Evolutionary conservation across 2,888 invertebrate species (phyloP), one percentile per base, ranked within the genome.

Genomic region (Polietes domitor): DNA sequence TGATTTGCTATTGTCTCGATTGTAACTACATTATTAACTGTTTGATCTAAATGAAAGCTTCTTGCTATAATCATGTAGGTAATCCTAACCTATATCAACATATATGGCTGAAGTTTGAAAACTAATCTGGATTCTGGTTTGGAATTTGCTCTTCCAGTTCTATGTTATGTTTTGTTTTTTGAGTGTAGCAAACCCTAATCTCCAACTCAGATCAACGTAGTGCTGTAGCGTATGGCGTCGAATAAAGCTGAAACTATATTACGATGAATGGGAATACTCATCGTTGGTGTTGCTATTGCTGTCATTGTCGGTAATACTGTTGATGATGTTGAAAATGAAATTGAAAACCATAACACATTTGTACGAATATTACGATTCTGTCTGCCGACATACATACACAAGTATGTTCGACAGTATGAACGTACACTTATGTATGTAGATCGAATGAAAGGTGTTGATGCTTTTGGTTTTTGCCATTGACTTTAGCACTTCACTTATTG

Each of bases 401-500:
- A 3, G n/a, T 47, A 47, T 12, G 26, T 58, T 61, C 17, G 6
- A 19, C 41, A 21, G 61, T 32, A 58, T 28, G 65, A 65, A 17
- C n/a, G 65, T 65, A 15, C 37, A 65, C 12, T 37, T 21, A 12
- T n/a, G n/a, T n/a, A n/a, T n/a, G n/a, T n/a, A n/a, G n/a, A n/a
- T 37, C 24, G 43, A 68, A 65, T 65, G 68, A 76, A 82, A 78
- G 82, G 82, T 82, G 82, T 82, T 82, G 78, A 82, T 75, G 82
- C 47, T 82, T 78, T 75, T 76, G 82, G 82, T 82, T 82, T 82
- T 53, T 28, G 15, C 24, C 72, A 78, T 78, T 82, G 78, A 78
- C 78, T 78, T 82, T 82, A 76, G 37, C 75, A 77, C 65, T 72
- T 68, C 37, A 12, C 26, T n/a, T n/a, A 58, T 55, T 68, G 17